These are phyloP conservation scores for Yponomeuta malinellus DNA, from an alignment of 2,888 invertebrate species.

Conservation along the genomic window DNA sequence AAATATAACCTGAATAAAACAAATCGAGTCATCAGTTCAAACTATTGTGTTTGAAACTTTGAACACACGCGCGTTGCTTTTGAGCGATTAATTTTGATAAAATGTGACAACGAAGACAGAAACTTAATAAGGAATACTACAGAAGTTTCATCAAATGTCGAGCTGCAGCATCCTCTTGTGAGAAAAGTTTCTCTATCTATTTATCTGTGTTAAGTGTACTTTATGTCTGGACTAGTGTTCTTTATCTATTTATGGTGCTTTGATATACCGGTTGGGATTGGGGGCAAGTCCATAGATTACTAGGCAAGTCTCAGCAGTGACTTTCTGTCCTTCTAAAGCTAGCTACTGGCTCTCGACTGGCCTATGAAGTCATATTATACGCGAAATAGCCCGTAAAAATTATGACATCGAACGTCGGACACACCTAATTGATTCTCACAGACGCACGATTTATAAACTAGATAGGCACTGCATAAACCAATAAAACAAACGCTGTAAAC, in stretches of 20 bases:
- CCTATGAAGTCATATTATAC: background rate
- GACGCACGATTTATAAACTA: background rate
- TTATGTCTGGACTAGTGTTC: no score
- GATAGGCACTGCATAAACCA: background rate
- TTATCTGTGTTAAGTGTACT: no score
- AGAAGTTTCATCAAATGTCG: no score
- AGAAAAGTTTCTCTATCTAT: no score
- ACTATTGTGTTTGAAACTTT: no score
- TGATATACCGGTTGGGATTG: background rate
- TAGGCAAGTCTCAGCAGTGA: background rate
- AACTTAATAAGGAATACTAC: background rate
- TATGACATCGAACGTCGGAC: background rate
- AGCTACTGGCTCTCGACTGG: background rate
- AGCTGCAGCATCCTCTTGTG: no score
- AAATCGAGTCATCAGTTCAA: background rate
- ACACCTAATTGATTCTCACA: background rate
- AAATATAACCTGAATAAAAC: background rate
- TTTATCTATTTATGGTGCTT: background rate
- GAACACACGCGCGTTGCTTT: background rate
- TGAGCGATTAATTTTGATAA: conserved; percentile 10
- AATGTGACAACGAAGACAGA: background rate
- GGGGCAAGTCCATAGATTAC: background rate
- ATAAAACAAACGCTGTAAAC: background rate
- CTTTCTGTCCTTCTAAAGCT: background rate
- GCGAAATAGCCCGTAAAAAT: conserved; percentile 7